phyloP scores from a whole-genome alignment of 2,888 invertebrate genomes.

The Lamproptera curius region DNA sequence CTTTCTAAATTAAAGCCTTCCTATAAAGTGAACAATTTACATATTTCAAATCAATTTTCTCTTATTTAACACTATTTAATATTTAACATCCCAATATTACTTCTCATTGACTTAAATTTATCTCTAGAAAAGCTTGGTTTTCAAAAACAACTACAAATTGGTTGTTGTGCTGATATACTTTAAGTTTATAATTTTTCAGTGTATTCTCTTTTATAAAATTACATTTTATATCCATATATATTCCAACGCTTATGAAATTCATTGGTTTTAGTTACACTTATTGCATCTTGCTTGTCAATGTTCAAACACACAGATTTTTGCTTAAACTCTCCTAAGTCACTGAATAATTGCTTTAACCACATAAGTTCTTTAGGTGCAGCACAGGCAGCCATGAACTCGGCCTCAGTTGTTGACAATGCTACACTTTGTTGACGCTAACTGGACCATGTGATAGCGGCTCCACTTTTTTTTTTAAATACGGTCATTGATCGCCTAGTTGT shows the following conservation, averaged over 20 bases:
- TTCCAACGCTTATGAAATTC: background rate
- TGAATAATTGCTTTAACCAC: constrained; percentile 13
- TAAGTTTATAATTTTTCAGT: background rate
- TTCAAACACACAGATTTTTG: background rate
- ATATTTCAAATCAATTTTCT: background rate
- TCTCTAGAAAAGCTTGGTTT: background rate
- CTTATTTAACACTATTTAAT: background rate
- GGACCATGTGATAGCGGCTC: constrained; percentile 8
- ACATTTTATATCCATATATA: background rate
- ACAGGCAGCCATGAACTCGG: too few species aligned
- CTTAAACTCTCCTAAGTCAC: constrained; percentile 11
- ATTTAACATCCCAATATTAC: background rate
- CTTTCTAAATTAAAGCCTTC: background rate
- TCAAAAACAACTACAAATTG: background rate
- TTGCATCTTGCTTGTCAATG: background rate
- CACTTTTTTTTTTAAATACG: constrained; percentile 8
- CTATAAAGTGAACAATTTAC: background rate
- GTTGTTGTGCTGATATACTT: background rate
- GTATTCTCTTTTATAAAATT: background rate
- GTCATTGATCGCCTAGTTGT: constrained; percentile 2
- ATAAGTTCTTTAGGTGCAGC: constrained; percentile 13
- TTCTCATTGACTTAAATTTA: background rate
- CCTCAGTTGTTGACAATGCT: background rate
- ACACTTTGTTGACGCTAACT: constrained; percentile 9
- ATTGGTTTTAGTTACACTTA: background rate